phyloP scores from a whole-genome alignment of 2,797 vertebrate species.

The Meda fulgida region DNA sequence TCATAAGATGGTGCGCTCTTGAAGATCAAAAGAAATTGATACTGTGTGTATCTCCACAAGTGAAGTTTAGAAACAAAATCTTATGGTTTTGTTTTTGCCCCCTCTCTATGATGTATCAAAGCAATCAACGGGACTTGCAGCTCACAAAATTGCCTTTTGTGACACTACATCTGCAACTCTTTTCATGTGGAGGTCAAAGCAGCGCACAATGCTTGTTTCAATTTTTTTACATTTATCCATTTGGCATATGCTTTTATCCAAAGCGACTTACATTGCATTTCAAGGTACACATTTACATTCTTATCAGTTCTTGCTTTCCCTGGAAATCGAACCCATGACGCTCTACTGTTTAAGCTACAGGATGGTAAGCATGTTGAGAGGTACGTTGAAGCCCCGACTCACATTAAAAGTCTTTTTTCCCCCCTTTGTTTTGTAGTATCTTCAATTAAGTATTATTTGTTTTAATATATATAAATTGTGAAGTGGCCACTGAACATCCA shows the following conservation, averaged over 20 bases:
- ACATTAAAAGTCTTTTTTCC: not conserved
- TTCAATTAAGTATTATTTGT: not conserved
- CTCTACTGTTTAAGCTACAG: too few relatives aligned
- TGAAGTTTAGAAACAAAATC: not conserved
- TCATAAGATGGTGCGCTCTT: not conserved
- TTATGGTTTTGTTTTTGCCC: not conserved
- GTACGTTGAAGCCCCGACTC: not conserved
- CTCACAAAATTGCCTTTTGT: not conserved
- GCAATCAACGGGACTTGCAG: not conserved
- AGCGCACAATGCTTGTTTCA: too few relatives aligned
- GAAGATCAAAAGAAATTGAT: not conserved
- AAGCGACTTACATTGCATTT: too few relatives aligned
- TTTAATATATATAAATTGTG: not conserved
- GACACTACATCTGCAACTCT: not conserved
- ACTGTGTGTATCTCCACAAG: not conserved
- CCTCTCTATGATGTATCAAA: not conserved
- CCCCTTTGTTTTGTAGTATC: not conserved
- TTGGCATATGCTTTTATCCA: too few relatives aligned
- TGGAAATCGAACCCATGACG: too few relatives aligned
- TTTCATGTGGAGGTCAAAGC: constrained; percentile 4
- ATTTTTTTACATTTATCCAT: too few relatives aligned
- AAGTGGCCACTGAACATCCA: not conserved
- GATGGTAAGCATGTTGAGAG: too few relatives aligned
- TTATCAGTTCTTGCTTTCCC: too few relatives aligned
- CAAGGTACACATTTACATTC: too few relatives aligned